Evolutionary conservation across 2,888 invertebrate species (phyloP).

Genomic region (Lycia hirtaria): DNA sequence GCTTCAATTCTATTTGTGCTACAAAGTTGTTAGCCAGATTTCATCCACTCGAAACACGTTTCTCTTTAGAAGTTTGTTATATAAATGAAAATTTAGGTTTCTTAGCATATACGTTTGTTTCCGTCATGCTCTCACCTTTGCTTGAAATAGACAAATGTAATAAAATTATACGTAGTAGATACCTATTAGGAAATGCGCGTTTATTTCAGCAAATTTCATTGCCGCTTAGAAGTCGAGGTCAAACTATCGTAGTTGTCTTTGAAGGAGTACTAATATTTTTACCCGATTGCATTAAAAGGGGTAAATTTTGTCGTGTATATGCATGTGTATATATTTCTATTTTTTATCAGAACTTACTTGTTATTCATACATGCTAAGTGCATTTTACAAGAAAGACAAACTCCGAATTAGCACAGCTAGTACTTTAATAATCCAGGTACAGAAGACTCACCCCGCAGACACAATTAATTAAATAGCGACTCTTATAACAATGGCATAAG

Average conservation of each 20-base stretch:
- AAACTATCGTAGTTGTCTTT: not conserved
- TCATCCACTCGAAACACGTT: slow-evolving; percentile 8
- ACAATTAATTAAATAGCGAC: no score
- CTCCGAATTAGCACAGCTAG: no score
- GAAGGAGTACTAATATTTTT: not conserved
- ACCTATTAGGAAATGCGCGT: slow-evolving; percentile 4
- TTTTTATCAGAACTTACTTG: no score
- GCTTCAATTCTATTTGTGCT: slow-evolving; percentile 22
- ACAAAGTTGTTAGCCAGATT: slow-evolving; percentile 11
- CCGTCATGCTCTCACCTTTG: slow-evolving; percentile 11
- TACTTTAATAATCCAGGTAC: no score
- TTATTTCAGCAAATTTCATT: slow-evolving; percentile 7
- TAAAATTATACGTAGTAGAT: not conserved
- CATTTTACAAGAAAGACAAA: no score
- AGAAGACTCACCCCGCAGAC: no score
- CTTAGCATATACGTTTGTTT: not conserved
- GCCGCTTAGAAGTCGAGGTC: slow-evolving; percentile 5
- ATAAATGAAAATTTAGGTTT: not conserved
- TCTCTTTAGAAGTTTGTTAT: not conserved
- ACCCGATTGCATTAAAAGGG: no score
- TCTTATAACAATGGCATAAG: no score
- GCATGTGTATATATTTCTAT: no score
- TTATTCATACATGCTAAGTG: no score
- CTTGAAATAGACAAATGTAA: slow-evolving; percentile 5
- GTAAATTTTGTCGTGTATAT: no score